Evolutionary conservation across 2,888 invertebrate genomes (phyloP).

Genomic region (Drosophila robusta): DNA sequence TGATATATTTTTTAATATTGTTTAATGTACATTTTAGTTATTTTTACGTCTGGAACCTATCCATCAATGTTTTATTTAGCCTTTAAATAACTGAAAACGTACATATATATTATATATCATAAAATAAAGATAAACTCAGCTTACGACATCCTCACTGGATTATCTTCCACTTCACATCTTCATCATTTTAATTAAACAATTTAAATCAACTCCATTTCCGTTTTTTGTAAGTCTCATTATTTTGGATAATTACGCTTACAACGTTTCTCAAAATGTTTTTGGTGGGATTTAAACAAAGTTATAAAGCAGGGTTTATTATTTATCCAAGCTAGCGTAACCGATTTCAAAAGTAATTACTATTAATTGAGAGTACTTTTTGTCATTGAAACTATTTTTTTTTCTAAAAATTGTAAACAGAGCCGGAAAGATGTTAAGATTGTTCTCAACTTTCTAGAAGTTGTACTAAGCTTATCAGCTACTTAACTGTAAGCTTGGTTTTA

Average conservation of each 20-base stretch:
- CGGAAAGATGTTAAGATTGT: no score
- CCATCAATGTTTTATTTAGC: no score
- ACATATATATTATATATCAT: no score
- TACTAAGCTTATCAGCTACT: background rate
- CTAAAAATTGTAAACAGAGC: background rate
- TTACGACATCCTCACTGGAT: constrained; percentile 15
- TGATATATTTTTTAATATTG: no score
- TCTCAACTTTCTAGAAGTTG: background rate
- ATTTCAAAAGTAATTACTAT: constrained; percentile 32
- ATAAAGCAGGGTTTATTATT: constrained; percentile 23
- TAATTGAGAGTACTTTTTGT: constrained; percentile 27
- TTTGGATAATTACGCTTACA: constrained; percentile 23
- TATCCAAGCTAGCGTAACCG: constrained; percentile 58
- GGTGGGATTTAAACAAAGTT: constrained; percentile 3
- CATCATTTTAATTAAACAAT: constrained; percentile 40
- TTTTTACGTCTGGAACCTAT: no score
- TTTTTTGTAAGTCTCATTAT: constrained; percentile 29
- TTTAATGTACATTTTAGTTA: no score
- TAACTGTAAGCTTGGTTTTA: background rate
- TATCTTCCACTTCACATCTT: constrained; percentile 23
- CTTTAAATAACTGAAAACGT: no score
- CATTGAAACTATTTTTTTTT: background rate
- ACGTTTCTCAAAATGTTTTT: background rate
- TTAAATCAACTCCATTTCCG: constrained; percentile 49
- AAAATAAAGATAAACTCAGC: background rate